Conservation (phyloP, 2,113 vertebrate species). For the Formicarius rufipectus region DNA sequence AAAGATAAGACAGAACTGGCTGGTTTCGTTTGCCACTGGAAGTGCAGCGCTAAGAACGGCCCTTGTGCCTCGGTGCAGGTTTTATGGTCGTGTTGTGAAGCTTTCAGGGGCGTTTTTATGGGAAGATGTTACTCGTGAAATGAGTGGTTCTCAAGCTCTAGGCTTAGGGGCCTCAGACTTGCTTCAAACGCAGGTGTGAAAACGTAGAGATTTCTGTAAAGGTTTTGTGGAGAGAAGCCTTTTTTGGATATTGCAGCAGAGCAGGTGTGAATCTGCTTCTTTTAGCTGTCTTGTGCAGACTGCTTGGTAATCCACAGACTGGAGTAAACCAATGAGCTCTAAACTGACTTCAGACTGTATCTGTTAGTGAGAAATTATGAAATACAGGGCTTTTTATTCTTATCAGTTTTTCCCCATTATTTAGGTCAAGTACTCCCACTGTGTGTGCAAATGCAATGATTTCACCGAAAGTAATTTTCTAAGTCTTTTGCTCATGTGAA, state of each 20-base stretch:
- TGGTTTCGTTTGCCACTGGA: background rate
- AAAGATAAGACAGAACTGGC: background rate
- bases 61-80: background rate
- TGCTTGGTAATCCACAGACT: background rate
- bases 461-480: background rate
- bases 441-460: background rate
- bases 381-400: background rate
- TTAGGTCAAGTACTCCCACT: background rate
- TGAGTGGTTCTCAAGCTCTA: background rate
- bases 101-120: background rate
- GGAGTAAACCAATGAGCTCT: background rate
- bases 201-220: background rate
- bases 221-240: background rate
- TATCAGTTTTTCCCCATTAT: background rate
- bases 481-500: background rate
- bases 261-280: background rate
- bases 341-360: background rate
- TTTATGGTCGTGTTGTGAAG: background rate
- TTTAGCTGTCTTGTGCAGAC: background rate
- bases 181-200: background rate
- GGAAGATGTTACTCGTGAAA: background rate
- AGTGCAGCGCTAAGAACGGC: accelerated
- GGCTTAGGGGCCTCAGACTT: background rate
- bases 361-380: background rate
- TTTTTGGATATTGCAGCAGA: background rate